Evolutionary conservation across 1,140 invertebrate genomes (phyloP).

Genomic region (Drosophila kanapiae): DNA sequence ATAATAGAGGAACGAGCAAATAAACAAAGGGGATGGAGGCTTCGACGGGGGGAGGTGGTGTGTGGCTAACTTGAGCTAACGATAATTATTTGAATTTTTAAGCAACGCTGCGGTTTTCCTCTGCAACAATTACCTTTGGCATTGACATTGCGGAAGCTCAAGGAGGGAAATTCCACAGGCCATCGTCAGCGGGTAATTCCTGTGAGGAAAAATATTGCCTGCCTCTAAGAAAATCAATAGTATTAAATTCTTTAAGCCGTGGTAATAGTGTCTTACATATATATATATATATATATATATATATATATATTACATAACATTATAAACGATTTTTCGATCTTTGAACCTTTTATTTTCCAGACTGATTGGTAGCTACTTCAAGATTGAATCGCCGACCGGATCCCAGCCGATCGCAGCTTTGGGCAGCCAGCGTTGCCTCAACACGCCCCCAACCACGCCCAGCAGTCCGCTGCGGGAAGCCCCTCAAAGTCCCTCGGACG

Average conservation of each 20-base stretch:
- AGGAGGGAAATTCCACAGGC: not conserved
- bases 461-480: constrained; percentile 77
- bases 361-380: constrained; percentile 56
- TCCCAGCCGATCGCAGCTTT: constrained; percentile 45
- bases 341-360: constrained; percentile 23
- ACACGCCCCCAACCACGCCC: constrained; percentile 80
- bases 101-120: constrained; percentile 15
- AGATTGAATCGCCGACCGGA: constrained; percentile 55
- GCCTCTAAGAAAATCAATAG: not conserved
- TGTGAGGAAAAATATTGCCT: not conserved
- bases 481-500: constrained; percentile 78
- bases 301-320: no score
- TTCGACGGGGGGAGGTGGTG: not conserved
- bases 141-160: constrained; percentile 59
- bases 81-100: constrained; percentile 62
- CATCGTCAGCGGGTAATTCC: not conserved
- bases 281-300: no score
- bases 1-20: constrained; percentile 26
- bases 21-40: constrained; percentile 9
- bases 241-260: not conserved
- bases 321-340: no score
- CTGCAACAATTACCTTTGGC: constrained; percentile 56
- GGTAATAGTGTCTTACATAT: not conserved
- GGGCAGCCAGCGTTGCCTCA: constrained; percentile 66
- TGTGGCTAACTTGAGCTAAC: constrained; percentile 21